Evolutionary conservation across 2,797 vertebrate species (phyloP).

Genomic region (Etheostoma perlongum): DNA sequence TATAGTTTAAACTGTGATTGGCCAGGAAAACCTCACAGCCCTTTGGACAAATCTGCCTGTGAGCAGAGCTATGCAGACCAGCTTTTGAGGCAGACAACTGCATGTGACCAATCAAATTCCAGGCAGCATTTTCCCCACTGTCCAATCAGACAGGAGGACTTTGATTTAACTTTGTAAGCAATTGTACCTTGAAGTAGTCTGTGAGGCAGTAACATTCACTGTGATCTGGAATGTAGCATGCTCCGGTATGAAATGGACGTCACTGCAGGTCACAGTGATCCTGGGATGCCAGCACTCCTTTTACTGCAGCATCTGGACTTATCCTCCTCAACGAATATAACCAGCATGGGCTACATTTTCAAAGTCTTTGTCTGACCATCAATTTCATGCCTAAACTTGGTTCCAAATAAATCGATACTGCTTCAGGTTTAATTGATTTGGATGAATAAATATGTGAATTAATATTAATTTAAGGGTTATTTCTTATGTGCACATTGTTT

Average conservation of each 20-base stretch:
- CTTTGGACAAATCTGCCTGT: slow-evolving; percentile 47
- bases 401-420: neutral
- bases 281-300: neutral
- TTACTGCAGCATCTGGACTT: neutral
- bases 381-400: neutral
- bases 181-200: slow-evolving; percentile 6
- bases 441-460: neutral
- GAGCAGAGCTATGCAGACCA: slow-evolving; percentile 35
- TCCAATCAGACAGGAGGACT: slow-evolving; percentile 47
- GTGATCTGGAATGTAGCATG: slow-evolving; percentile 21
- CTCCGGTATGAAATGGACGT: slow-evolving; percentile 9
- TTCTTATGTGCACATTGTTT: too few species aligned
- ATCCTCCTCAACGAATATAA: neutral
- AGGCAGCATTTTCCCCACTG: neutral
- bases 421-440: neutral
- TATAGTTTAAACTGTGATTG: slow-evolving; percentile 11
- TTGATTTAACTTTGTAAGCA: slow-evolving; percentile 39
- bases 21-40: slow-evolving; percentile 8
- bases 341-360: neutral
- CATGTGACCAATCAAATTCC: slow-evolving; percentile 40
- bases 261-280: slow-evolving; percentile 9
- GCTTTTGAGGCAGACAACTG: slow-evolving; percentile 23
- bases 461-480: too few species aligned
- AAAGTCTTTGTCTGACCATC: neutral
- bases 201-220: neutral